phyloP scores from a whole-genome alignment of 2,888 invertebrate species.

The Lypha dubia region DNA sequence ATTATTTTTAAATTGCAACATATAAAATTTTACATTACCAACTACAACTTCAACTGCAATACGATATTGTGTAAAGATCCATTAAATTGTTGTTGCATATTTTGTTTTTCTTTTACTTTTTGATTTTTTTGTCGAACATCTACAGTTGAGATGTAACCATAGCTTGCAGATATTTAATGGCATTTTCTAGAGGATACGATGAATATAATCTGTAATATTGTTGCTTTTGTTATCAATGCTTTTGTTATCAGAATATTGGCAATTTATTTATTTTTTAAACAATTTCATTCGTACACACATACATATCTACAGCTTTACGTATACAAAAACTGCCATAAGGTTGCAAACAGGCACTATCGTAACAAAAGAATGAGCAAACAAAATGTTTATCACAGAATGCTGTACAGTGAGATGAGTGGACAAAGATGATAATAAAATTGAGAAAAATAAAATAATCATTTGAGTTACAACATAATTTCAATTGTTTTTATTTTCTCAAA shows the following conservation, averaged over 20 bases:
- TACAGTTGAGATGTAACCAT: constrained; percentile 25
- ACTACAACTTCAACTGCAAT: constrained; percentile 2
- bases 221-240: constrained; percentile 26
- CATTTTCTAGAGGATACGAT: constrained; percentile 9
- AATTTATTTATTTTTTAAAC: constrained; percentile 32
- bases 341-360: constrained; percentile 16
- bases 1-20: constrained; percentile 39
- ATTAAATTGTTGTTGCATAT: constrained; percentile 35
- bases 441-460: too few species aligned
- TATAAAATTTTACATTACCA: constrained; percentile 26
- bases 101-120: constrained; percentile 32
- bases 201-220: not conserved
- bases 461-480: too few species aligned
- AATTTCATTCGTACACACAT: not conserved
- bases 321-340: not conserved
- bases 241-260: constrained; percentile 42
- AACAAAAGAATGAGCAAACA: constrained; percentile 30
- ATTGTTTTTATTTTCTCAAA: too few species aligned
- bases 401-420: not conserved
- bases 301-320: too few species aligned
- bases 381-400: constrained; percentile 11
- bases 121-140: too few species aligned
- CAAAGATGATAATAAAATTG: not conserved
- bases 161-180: constrained; percentile 30
- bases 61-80: constrained; percentile 5